Conservation (phyloP, 2,113 vertebrate genomes). For the Chloropsis hardwickii region DNA sequence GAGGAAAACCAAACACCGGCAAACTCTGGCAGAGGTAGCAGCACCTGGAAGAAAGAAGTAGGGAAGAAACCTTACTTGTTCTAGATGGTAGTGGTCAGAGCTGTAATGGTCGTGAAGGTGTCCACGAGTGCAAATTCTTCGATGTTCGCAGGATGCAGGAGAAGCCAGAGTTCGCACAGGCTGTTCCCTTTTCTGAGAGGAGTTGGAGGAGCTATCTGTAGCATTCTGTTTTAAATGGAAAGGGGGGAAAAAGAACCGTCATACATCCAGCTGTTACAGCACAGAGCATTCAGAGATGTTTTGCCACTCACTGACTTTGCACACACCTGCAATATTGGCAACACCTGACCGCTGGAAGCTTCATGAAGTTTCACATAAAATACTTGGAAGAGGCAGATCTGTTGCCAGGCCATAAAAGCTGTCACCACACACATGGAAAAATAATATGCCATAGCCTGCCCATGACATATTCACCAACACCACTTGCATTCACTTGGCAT, state of each 20-base stretch:
- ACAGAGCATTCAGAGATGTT: neutral
- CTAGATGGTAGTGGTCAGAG: slow-evolving; percentile 87
- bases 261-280: neutral
- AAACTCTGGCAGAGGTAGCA: neutral
- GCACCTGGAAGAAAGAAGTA: too few relatives aligned
- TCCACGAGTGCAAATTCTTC: slow-evolving; percentile 86
- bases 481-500: neutral
- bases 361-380: neutral
- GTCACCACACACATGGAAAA: slow-evolving; percentile 18
- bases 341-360: neutral
- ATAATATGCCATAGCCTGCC: neutral
- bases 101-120: slow-evolving; percentile 85
- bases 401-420: slow-evolving; percentile 26
- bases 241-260: neutral
- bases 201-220: slow-evolving; percentile 84
- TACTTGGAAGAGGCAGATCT: neutral
- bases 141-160: slow-evolving; percentile 86
- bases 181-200: slow-evolving; percentile 82
- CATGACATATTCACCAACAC: neutral
- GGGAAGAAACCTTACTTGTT: slow-evolving; percentile 81
- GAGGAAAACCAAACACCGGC: neutral
- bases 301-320: neutral
- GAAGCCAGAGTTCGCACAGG: slow-evolving; percentile 84
- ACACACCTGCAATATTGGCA: neutral
- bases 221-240: slow-evolving; percentile 71